Conservation (phyloP, 2,888 invertebrate genomes). For the Uropetala carovei region DNA sequence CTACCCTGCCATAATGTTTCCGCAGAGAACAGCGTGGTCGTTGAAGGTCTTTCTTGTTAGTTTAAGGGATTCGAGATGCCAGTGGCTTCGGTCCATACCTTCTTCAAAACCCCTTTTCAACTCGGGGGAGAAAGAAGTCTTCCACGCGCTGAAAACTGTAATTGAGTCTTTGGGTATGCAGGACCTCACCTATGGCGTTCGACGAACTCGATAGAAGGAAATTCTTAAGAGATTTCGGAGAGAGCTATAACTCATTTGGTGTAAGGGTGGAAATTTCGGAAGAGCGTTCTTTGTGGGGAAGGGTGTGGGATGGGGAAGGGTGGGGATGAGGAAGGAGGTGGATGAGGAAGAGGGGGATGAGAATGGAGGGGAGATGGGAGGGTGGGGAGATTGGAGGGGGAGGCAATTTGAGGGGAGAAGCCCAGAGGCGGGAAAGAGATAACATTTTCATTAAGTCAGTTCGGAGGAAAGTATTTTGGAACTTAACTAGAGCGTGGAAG, state of each 20-base stretch:
- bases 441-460: slow-evolving; percentile 63
- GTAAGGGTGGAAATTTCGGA: slow-evolving; percentile 15
- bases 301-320: background rate
- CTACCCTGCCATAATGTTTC: background rate
- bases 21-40: background rate
- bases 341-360: background rate
- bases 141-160: slow-evolving; percentile 25
- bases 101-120: slow-evolving; percentile 16
- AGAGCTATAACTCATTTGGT: slow-evolving; percentile 59
- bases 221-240: slow-evolving; percentile 30
- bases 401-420: background rate
- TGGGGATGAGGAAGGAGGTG: background rate
- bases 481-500: slow-evolving; percentile 14
- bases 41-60: slow-evolving; percentile 12
- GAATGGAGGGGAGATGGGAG: background rate
- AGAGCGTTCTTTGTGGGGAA: background rate
- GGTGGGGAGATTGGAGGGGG: background rate
- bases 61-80: slow-evolving; percentile 32
- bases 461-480: slow-evolving; percentile 52
- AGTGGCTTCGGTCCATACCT: slow-evolving; percentile 8
- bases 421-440: slow-evolving; percentile 51
- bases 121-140: background rate
- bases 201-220: slow-evolving; percentile 37
- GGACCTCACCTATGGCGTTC: slow-evolving; percentile 49
- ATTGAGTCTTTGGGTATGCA: slow-evolving; percentile 60